Evolutionary conservation across 2,113 vertebrate genomes (phyloP), one percentile per base, ranked within the genome.

Genomic region (Collichthys lucidus): DNA sequence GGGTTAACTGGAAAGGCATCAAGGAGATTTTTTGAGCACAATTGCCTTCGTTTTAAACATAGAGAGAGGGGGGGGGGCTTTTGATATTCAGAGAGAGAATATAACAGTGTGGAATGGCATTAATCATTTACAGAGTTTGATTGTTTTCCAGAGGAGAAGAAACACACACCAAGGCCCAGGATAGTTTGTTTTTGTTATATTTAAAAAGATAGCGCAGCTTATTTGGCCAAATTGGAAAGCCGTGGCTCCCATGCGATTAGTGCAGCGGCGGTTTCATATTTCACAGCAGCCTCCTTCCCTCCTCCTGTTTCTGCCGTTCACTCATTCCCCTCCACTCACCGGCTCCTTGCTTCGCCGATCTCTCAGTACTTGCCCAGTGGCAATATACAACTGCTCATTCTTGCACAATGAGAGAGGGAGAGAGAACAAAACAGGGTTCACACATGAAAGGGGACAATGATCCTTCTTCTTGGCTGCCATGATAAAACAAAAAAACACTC

Each of bases 331-430:
- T 91, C 91, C 94, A 98, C 97, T 97, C 97, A 97, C 96, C 97
- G 89, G 94, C 94, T 94, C 91, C 92, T 93, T 92, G 94, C 93
- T 96, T 92, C 92, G 94, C 87, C 93, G 92, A 89, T 96, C 95
- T 96, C 96, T 96, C 94, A 96, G 94, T 95, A 96, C 95, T 95
- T 95, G 96, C 94, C 97, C 96, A 95, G 94, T 97, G 95, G 96
- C 92, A 96, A 99, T 96, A 96, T 95, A 96, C 92, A 97, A 95
- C 91, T 95, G 94, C 95, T 97, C 95, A 94, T 95, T 99, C 97
- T 99, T 96, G 95, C 83, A 93, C 94, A 95, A 94, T 85, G 81
- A 91, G 85, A 91, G 79, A 61, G 82, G 67, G 89, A 84, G 89
- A 96, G 86, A 96, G 93, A 96, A 93, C 95, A 94, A 94, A 91